Base-by-base conservation (phyloP, 2,797 vertebrate species). In the Acropternis orthonyx region DNA sequence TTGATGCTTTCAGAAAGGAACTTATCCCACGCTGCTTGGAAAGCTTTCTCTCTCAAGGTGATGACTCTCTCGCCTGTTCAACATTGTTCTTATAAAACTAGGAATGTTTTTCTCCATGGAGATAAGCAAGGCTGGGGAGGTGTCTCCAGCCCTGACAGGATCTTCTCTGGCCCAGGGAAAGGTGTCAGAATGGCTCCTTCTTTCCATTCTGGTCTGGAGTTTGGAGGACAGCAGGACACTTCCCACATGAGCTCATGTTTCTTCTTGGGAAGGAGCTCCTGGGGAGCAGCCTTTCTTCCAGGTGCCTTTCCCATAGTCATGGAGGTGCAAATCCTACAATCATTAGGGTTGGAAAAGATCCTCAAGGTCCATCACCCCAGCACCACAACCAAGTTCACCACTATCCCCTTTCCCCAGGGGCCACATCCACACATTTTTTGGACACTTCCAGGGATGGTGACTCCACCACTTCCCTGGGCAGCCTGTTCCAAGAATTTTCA, bases 281-380 rank as follows among this genome's bases (percentile, higher is more conserved):
- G 9, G 17, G 11, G 39, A 78, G 19, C 27, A 43, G 2, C 0
- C 0, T n/a, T 87, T 58, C 52, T 6, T 67, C 27, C 0, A 0
- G 32, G 7, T 77, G 27, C 52, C 43, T 49, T 52, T 80, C 32
- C 61, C 2, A 0, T 74, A 17, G 15, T 37, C 26, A 5, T 1
- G 9, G 28, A 28, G 36, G 21, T 36, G 23, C 1, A 2, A 56
- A 34, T 59, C 56, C 34, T 24, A 12, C 23, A 48, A 34, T 10
- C 14, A 9, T 14, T 34, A 3, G 55, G 39, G 41, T 12, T 30
- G 41, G 56, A 26, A 55, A 62, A 62, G 3, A 55, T 21, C 41
- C 41, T 30, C 30, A 74, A 27, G 9, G 12, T 62, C 11, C 48
- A 24, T 39, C 44, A 24, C 0, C 20, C 7, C 30, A 34, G 19